Base-by-base conservation (phyloP, 1,140 invertebrate genomes). In the Brachystomella parvula region DNA sequence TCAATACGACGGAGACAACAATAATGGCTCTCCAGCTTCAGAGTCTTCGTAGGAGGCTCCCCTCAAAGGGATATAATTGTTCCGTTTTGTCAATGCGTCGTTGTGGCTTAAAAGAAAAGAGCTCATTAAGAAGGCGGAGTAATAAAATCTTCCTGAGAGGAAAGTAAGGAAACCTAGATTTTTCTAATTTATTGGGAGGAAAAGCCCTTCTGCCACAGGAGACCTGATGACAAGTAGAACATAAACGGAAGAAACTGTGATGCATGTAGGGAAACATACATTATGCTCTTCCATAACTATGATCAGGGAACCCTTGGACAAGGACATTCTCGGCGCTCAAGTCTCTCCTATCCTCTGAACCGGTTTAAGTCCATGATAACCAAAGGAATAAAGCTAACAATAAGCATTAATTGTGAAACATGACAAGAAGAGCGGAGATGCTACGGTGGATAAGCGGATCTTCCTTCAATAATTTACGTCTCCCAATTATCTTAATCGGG, bases 401-500 rank as follows among this genome's bases (percentile, higher is more conserved):
- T 15, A 26, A 53, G 24, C 12, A 53, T 53, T 53, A 53, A 53
- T 53, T 53, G 49, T 53, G 24, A 24, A 24, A 53, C 49, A 53
- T 19, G 49, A 24, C 12, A 53, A 6, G 49, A 53, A 24, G 24
- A 19, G 49, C 49, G 49, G 15, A 19, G 49, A 53, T 15, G n/a
- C n/a, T n/a, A n/a, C n/a, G n/a, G n/a, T n/a, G n/a, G n/a, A n/a
- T n/a, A n/a, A n/a, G n/a, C n/a, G n/a, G 49, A 26, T 24, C 49
- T 24, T 53, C 49, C 49, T 53, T 53, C 49, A 6, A 53, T 53
- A 53, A 53, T 53, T 53, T 53, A 53, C 49, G 49, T 53, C 49
- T 53, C 24, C 49, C 49, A 53, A 53, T 53, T 53, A 53, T 53
- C 9, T 3, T 53, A 17, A 15, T n/a, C n/a, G n/a, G n/a, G n/a